Evolutionary conservation across 2,888 invertebrate genomes (phyloP), one percentile per base, ranked within the genome.

Genomic region (Falcaria lacertinaria): DNA sequence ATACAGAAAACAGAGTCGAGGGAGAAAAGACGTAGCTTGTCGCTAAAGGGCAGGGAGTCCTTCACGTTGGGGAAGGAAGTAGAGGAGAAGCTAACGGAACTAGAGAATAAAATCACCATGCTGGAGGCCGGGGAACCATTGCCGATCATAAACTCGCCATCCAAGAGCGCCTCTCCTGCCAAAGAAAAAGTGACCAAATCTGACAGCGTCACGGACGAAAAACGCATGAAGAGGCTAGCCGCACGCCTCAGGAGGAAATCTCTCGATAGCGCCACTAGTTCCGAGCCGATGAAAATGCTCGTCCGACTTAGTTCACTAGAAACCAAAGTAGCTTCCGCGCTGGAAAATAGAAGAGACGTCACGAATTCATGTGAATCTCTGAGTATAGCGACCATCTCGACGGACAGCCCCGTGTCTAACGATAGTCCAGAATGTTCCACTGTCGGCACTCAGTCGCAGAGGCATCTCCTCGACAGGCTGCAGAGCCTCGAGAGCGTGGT

Each of bases 21-120:
- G 58, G 95, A 95, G 61, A 94, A 96, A 58, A 88, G 96, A 52
- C 90, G 96, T 50, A 95, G 96, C 32, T 85, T 96, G 15, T 96
- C 96, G 0, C 82, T 97, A 34, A 96, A 96, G 76, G 95, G 96
- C 5, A 91, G 94, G 54, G 95, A 96, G 74, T 94, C 95, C 22
- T 91, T 95, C 57, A 93, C 94, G 6, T 91, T 96, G 36, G 93
- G 94, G 11, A 95, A 95, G 74, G 96, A 96, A 74, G 91, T 97
- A 14, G 97, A 97, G 75, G 94, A 95, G 50, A 96, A 96, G 74
- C 89, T 96, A 36, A 91, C 91, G n/a, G 94, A 95, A 70, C 77
- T 96, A 46, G 96, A 96, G 80, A 93, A 91, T 39, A 95, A 95
- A 82, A 93, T 96, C 38, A 90, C 92, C 43, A 90, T 92, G 50